phyloP scores from a whole-genome alignment of 2,797 vertebrate genomes.

The Graptemys geographica region DNA sequence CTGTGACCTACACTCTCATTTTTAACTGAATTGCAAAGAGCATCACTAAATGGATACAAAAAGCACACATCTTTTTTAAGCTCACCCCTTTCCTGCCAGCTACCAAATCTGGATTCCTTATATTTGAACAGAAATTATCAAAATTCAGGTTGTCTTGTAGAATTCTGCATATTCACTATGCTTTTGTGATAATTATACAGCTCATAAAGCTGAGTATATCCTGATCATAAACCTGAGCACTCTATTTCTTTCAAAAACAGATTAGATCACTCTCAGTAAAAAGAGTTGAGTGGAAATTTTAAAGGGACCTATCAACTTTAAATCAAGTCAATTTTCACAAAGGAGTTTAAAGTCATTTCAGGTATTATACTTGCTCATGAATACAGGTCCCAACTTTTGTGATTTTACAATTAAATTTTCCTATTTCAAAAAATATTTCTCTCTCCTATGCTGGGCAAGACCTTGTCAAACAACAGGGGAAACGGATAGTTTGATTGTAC shows the following conservation, averaged over 20 bases:
- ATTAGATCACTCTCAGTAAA: slow-evolving; percentile 5
- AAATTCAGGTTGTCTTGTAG: not conserved
- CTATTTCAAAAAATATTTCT: not conserved
- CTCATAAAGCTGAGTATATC: slow-evolving; percentile 47
- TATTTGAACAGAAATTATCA: not conserved
- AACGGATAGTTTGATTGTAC: not conserved
- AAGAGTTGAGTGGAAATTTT: not conserved
- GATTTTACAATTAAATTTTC: not conserved
- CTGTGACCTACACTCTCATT: not conserved
- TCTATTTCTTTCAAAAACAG: slow-evolving; percentile 46
- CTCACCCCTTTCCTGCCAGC: not conserved
- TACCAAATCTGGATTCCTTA: not conserved
- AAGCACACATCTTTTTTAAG: not conserved
- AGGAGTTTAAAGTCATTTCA: not conserved
- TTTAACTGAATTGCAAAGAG: not conserved
- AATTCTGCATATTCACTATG: slow-evolving; percentile 24
- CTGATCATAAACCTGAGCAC: slow-evolving; percentile 32
- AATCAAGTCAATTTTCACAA: not conserved
- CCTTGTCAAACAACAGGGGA: not conserved
- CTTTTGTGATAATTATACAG: slow-evolving; percentile 31
- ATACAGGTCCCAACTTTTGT: not conserved
- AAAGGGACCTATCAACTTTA: not conserved
- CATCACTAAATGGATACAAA: not conserved
- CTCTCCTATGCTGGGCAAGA: rapidly evolving
- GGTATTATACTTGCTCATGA: not conserved